A percentile compares a stretch with the other conserved stretches of the same genome.
phyloP scores from a whole-genome alignment of 2,113 vertebrate genomes.

The Paradoxurus hermaphroditus region DNA sequence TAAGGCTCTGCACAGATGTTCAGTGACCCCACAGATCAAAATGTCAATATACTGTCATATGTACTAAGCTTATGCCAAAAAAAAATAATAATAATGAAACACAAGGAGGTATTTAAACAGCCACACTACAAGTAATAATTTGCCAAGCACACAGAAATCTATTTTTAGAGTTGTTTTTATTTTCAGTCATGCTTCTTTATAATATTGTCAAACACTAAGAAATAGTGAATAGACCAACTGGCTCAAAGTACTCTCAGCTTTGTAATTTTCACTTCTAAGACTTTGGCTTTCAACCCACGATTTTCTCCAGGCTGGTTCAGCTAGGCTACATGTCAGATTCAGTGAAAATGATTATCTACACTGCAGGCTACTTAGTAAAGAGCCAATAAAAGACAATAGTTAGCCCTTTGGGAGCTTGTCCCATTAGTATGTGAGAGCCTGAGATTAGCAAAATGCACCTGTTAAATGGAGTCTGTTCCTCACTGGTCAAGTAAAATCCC shows the following conservation, averaged over 20 bases:
- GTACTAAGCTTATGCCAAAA: background rate
- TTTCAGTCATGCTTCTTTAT: constrained; percentile 55
- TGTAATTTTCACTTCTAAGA: constrained; percentile 58
- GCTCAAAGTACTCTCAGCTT: background rate
- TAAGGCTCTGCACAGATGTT: background rate
- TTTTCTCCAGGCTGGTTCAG: constrained; percentile 40
- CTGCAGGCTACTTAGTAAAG: constrained; percentile 46
- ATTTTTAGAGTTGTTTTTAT: constrained; percentile 65
- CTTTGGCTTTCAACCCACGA: constrained; percentile 36
- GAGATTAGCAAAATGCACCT: constrained; percentile 31
- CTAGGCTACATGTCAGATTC: background rate
- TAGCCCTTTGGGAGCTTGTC: background rate
- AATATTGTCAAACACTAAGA: constrained; percentile 53
- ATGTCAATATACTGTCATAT: background rate
- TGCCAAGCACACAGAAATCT: constrained; percentile 16
- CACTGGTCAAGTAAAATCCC: background rate
- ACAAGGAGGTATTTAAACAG: constrained; percentile 30
- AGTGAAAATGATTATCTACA: constrained; percentile 20
- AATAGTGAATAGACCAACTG: constrained; percentile 37
- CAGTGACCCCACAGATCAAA: background rate
- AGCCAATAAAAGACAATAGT: background rate
- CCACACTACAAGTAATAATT: constrained; percentile 43
- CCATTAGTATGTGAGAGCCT: constrained; percentile 40
- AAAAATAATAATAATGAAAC: background rate
- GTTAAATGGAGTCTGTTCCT: background rate